These are phyloP conservation scores for Apodemus sylvaticus DNA, from an alignment of 2,113 vertebrate species.

Conservation along the genomic window DNA sequence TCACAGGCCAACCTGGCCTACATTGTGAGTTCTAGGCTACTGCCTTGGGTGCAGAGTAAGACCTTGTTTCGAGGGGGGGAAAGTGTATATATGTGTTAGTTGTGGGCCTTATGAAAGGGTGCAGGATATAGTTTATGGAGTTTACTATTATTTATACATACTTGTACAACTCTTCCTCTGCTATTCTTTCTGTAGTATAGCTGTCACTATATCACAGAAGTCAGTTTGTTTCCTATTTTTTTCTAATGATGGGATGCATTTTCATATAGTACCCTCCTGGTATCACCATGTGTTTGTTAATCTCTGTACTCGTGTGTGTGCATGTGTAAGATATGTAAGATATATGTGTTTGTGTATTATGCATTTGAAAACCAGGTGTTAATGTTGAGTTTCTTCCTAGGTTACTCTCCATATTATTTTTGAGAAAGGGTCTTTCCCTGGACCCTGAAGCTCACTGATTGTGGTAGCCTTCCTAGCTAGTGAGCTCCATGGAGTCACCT, in stretches of 20 bases:
- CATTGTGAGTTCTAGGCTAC: not conserved
- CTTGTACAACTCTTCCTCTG: not conserved
- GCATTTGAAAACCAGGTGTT: not conserved
- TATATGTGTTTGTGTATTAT: not conserved
- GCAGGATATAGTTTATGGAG: not conserved
- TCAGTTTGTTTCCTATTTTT: not conserved
- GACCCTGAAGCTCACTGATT: not conserved
- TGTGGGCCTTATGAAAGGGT: not conserved
- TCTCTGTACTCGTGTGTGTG: not conserved
- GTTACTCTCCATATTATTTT: not conserved
- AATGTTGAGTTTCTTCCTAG: not conserved
- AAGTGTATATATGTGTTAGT: not conserved
- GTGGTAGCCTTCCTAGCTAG: not conserved
- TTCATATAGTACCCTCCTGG: not conserved
- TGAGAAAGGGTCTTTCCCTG: not conserved
- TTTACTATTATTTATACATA: not conserved
- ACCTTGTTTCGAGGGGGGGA: not conserved
- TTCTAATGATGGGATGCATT: not conserved
- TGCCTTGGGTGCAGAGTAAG: not conserved
- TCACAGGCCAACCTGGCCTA: not conserved
- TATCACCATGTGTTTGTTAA: not conserved
- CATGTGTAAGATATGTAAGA: not conserved
- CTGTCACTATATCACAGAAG: not conserved
- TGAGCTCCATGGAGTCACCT: not conserved
- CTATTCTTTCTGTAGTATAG: not conserved